A percentile compares a stretch with the other conserved stretches of the same genome.
Conservation (phyloP, 2,797 vertebrate genomes). For the Semaprochilodus insignis region DNA sequence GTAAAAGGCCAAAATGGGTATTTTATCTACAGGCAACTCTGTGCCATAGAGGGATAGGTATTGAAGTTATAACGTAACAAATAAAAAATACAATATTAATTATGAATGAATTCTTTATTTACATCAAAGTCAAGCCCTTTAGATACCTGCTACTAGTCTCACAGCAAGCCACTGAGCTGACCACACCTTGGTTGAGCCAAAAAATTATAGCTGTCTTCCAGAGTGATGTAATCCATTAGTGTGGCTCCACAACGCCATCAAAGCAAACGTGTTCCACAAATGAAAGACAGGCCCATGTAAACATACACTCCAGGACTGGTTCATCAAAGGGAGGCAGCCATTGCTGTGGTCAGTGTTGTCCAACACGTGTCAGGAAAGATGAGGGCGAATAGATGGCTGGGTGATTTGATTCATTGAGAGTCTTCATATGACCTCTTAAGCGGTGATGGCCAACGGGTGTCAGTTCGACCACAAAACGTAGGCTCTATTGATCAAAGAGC, state of each 20-base stretch:
- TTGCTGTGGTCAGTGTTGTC: conserved; percentile 81
- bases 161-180: neutral
- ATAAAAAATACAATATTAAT: too few species aligned
- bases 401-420: conserved; percentile 76
- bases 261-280: conserved; percentile 58
- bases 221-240: conserved; percentile 55
- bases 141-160: too few species aligned
- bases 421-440: conserved; percentile 74
- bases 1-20: too few species aligned
- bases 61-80: too few species aligned
- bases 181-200: neutral
- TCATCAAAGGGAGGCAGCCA: conserved; percentile 71
- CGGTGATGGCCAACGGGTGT: conserved; percentile 66
- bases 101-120: too few species aligned
- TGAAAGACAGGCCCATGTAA: conserved; percentile 73
- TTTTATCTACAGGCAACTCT: too few species aligned
- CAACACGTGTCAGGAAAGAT: conserved; percentile 77
- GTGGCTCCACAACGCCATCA: conserved; percentile 63
- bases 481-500: conserved; percentile 78
- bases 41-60: too few species aligned
- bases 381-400: conserved; percentile 65
- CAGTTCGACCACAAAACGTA: conserved; percentile 70
- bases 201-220: conserved; percentile 65
- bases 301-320: conserved; percentile 70
- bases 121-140: too few species aligned